Conservation (phyloP, 1,140 invertebrate species). For the Lordiphosa mommai region DNA sequence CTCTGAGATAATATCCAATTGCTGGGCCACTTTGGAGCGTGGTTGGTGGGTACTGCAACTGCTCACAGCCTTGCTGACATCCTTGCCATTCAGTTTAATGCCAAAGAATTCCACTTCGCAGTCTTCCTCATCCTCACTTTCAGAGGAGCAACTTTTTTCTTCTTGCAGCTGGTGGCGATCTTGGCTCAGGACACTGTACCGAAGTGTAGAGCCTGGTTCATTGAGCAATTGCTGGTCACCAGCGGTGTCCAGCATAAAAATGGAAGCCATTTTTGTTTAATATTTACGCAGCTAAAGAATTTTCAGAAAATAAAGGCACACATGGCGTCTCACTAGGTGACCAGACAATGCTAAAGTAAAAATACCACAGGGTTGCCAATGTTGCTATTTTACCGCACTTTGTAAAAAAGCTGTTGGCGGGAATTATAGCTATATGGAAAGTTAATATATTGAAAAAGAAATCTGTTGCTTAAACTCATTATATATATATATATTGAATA, state of each 20-base stretch:
- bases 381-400: too few relatives aligned
- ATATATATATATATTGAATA: too few relatives aligned
- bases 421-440: too few relatives aligned
- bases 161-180: not conserved
- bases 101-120: conserved; percentile 56
- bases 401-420: too few relatives aligned
- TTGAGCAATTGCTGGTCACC: conserved; percentile 59
- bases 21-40: conserved; percentile 19
- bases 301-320: not conserved
- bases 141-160: not conserved
- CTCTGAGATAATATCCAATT: conserved; percentile 28
- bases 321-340: not conserved
- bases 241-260: conserved; percentile 69
- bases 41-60: not conserved
- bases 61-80: conserved; percentile 18
- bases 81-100: conserved; percentile 34
- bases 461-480: too few relatives aligned
- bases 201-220: conserved; percentile 1
- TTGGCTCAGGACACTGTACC: conserved; percentile 12
- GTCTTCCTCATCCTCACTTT: conserved; percentile 8
- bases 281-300: not conserved
- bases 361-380: too few relatives aligned
- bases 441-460: too few relatives aligned
- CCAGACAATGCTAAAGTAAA: not conserved
- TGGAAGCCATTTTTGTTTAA: conserved; percentile 40